These are phyloP conservation scores for Remorina albescens DNA, from an alignment of 2,797 vertebrate species.

Conservation along the genomic window DNA sequence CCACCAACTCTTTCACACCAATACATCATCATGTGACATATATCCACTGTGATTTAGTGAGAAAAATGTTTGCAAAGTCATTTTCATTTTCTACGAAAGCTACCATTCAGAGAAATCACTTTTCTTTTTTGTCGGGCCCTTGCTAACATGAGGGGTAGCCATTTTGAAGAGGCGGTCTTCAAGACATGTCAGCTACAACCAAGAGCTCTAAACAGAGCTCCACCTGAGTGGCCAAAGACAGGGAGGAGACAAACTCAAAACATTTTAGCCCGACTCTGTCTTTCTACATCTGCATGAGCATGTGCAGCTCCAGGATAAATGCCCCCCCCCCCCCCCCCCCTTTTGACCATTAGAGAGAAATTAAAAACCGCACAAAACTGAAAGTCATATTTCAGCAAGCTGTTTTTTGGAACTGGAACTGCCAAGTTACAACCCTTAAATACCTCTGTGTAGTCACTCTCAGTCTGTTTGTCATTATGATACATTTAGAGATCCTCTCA, in stretches of 20 bases:
- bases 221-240: conserved; percentile 51
- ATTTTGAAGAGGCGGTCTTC: conserved; percentile 51
- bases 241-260: conserved; percentile 61
- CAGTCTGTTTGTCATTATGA: conserved; percentile 66
- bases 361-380: conserved; percentile 48
- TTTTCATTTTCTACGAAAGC: conserved; percentile 46
- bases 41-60: neutral
- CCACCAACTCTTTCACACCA: neutral
- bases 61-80: conserved; percentile 13
- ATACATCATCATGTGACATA: neutral
- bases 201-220: conserved; percentile 37
- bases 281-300: conserved; percentile 72
- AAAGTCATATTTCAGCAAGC: conserved; percentile 73
- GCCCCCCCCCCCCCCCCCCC: conserved; percentile 46
- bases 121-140: conserved; percentile 36
- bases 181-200: conserved; percentile 63
- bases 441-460: conserved; percentile 55
- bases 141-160: conserved; percentile 43
- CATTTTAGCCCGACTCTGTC: conserved; percentile 66
- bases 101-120: conserved; percentile 50
- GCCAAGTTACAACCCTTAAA: conserved; percentile 67
- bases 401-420: conserved; percentile 62
- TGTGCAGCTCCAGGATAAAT: conserved; percentile 74
- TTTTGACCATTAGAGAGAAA: conserved; percentile 62
- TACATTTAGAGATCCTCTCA: conserved; percentile 43